These are phyloP conservation scores for Salarias fasciatus DNA, from an alignment of 2,797 vertebrate species.

Conservation along the genomic window DNA sequence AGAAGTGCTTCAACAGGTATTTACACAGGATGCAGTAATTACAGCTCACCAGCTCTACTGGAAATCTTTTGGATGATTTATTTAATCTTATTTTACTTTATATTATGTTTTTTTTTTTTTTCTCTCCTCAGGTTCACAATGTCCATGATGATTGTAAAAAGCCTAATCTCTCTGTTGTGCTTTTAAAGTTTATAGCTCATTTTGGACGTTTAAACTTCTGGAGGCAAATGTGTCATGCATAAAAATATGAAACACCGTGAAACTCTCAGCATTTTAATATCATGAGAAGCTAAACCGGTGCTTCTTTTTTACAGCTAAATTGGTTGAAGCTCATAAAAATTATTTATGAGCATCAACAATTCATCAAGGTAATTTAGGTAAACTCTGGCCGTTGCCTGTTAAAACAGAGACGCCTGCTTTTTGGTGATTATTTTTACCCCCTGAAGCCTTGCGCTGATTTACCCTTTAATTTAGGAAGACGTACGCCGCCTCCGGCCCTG, in stretches of 20 bases:
- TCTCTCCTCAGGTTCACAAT: too few species aligned
- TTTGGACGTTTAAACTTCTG: conserved; percentile 7
- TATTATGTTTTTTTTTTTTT: too few species aligned
- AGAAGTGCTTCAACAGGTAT: conserved; percentile 36
- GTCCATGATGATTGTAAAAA: too few species aligned
- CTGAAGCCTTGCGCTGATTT: not conserved
- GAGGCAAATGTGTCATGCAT: not conserved
- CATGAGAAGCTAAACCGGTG: too few species aligned
- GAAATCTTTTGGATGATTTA: too few species aligned
- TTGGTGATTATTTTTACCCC: not conserved
- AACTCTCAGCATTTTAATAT: too few species aligned
- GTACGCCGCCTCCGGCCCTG: not conserved
- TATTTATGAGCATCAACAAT: not conserved
- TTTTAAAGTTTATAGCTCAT: not conserved
- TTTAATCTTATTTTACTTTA: too few species aligned
- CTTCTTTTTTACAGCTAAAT: not conserved
- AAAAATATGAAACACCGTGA: too few species aligned
- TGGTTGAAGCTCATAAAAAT: not conserved
- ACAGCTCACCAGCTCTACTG: conserved; percentile 17
- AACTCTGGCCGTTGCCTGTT: not conserved
- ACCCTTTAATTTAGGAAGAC: not conserved
- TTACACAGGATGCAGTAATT: conserved; percentile 40
- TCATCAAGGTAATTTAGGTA: not conserved
- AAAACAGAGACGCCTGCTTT: not conserved
- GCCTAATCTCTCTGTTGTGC: not conserved